Evolutionary conservation across 2,888 invertebrate genomes (phyloP).

Genomic region (Odontomyia ornata): DNA sequence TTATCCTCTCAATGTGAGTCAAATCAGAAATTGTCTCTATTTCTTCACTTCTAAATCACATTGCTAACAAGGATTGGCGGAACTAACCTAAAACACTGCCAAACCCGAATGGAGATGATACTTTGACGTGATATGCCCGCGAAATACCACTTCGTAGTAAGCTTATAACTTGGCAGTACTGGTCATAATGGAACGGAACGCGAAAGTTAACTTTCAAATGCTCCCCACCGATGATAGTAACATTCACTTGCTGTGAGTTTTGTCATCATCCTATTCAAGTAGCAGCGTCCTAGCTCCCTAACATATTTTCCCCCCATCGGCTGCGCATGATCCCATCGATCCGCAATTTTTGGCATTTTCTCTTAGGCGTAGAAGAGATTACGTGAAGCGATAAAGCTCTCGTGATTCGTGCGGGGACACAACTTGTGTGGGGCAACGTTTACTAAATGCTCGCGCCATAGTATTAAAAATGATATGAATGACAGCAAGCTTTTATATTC

Average conservation of each 20-base stretch:
- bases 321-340: slow-evolving; percentile 49
- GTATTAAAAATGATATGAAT: slow-evolving; percentile 36
- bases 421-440: neutral
- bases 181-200: neutral
- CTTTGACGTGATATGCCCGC: too few species aligned
- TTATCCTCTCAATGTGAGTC: neutral
- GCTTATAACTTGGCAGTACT: neutral
- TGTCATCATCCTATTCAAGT: neutral
- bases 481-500: slow-evolving; percentile 41
- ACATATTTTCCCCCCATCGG: slow-evolving; percentile 40
- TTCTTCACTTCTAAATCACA: too few species aligned
- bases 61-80: too few species aligned
- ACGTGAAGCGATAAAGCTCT: slow-evolving; percentile 35
- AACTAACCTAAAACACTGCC: too few species aligned
- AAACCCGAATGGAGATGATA: too few species aligned
- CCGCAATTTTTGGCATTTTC: slow-evolving; percentile 43
- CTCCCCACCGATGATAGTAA: neutral
- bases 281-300: slow-evolving; percentile 30
- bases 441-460: slow-evolving; percentile 11
- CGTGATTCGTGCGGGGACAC: slow-evolving; percentile 12
- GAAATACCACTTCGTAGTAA: too few species aligned
- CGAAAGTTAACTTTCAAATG: too few species aligned
- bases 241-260: neutral
- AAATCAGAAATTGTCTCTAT: neutral
- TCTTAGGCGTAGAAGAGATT: slow-evolving; percentile 42